These are phyloP conservation scores for Agrotis segetum DNA, from an alignment of 2,888 invertebrate species.

Conservation along the genomic window DNA sequence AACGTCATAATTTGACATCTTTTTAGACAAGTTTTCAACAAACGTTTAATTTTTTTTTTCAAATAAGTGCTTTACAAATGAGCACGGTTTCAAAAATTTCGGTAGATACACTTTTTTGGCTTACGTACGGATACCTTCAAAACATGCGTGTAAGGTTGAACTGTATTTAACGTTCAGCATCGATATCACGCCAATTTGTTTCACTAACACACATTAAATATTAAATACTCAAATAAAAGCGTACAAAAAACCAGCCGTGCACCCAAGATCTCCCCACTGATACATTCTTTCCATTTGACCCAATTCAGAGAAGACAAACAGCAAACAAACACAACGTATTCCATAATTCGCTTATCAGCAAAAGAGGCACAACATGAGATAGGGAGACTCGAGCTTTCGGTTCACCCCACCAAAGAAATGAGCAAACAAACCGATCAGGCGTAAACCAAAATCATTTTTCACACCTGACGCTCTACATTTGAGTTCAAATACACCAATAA, in stretches of 20 bases:
- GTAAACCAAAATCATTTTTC: conserved; percentile 66
- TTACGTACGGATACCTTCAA: no score
- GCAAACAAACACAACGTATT: conserved; percentile 9
- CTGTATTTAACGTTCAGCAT: no score
- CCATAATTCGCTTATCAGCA: conserved; percentile 33
- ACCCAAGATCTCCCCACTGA: neutral
- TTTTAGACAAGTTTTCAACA: no score
- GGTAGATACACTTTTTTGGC: no score
- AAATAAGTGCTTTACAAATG: no score
- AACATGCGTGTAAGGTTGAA: no score
- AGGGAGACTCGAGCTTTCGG: conserved; percentile 31
- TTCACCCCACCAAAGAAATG: conserved; percentile 51
- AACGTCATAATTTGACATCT: no score
- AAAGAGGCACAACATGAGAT: conserved; percentile 9
- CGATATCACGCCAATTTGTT: no score
- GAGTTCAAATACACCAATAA: conserved; percentile 64
- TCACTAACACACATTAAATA: no score
- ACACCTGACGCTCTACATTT: conserved; percentile 65
- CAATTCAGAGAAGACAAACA: conserved; percentile 17
- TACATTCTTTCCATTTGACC: conserved; percentile 11
- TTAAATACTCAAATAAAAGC: no score
- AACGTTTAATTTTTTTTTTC: no score
- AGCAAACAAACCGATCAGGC: conserved; percentile 56
- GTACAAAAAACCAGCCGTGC: neutral
- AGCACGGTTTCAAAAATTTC: no score